Evolutionary conservation across 1,140 invertebrate species (phyloP).

Genomic region (Ostrea denselamellosa): DNA sequence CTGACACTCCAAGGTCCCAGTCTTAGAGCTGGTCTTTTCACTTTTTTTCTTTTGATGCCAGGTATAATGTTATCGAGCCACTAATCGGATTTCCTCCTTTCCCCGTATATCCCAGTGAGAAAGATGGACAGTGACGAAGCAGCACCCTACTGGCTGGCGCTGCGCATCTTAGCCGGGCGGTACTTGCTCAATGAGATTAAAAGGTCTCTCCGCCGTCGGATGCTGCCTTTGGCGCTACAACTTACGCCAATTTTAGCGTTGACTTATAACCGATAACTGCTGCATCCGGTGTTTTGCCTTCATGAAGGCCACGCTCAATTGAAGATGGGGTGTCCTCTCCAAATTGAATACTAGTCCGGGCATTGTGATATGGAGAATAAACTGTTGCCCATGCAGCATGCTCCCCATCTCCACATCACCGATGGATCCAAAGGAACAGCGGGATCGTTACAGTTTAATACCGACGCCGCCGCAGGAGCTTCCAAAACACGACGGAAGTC

Average conservation of each 20-base stretch:
- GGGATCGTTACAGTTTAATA: background rate
- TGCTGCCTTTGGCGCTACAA: background rate
- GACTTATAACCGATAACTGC: conserved; percentile 41
- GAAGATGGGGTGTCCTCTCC: background rate
- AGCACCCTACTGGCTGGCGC: conserved; percentile 55
- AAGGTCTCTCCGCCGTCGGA: conserved; percentile 49
- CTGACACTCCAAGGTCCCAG: too few relatives aligned
- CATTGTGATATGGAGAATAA: background rate
- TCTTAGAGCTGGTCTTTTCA: too few relatives aligned
- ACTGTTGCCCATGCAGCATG: background rate
- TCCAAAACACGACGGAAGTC: background rate
- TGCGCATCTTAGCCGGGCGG: conserved; percentile 52
- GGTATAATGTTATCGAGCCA: too few relatives aligned
- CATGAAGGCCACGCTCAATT: background rate
- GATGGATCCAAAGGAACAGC: conserved; percentile 5
- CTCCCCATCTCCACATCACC: background rate
- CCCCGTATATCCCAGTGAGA: conserved; percentile 49
- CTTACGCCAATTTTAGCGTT: background rate
- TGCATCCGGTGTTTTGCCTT: background rate
- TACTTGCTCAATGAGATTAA: conserved; percentile 49
- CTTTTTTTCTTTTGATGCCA: too few relatives aligned
- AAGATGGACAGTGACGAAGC: conserved; percentile 46
- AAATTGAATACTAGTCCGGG: background rate
- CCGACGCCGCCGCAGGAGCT: background rate
- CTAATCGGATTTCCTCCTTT: conserved; percentile 13